Evolutionary conservation across 1,140 invertebrate genomes (phyloP).

Genomic region (Tribolium madens): DNA sequence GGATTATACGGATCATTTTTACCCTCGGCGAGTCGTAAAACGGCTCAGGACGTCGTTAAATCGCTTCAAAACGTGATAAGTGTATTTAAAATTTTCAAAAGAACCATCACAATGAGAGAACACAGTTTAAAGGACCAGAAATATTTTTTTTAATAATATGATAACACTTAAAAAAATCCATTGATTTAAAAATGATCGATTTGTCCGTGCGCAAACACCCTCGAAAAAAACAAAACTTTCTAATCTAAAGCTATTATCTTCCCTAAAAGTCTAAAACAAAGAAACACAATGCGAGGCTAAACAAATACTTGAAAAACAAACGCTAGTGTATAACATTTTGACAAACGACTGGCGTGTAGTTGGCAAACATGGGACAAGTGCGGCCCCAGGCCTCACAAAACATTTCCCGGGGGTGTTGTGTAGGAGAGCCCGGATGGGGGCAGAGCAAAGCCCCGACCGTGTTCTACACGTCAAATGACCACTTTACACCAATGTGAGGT

Average conservation of each 20-base stretch:
- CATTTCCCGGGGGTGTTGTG: constrained; percentile 48
- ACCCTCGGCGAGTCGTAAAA: constrained; percentile 38
- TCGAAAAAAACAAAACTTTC: constrained; percentile 18
- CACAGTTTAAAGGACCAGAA: no score
- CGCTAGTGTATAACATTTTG: constrained; percentile 49
- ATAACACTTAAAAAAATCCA: no score
- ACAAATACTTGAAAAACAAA: constrained; percentile 58
- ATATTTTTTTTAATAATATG: no score
- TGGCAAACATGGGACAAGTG: constrained; percentile 45
- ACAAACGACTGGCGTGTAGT: constrained; percentile 45
- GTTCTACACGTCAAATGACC: constrained; percentile 67
- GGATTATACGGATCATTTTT: constrained; percentile 47
- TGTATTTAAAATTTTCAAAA: constrained; percentile 15
- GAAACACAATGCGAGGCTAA: constrained; percentile 43
- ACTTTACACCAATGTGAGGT: constrained; percentile 65
- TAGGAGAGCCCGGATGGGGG: constrained; percentile 38
- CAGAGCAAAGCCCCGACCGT: constrained; percentile 48
- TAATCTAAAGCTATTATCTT: constrained; percentile 45
- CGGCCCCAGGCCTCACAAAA: constrained; percentile 46
- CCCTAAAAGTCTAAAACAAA: constrained; percentile 45
- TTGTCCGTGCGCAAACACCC: no score
- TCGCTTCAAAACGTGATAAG: constrained; percentile 32
- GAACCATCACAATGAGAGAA: neutral
- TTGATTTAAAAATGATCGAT: no score
- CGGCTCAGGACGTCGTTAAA: constrained; percentile 27